Percentiles rank a stretch among this genome's conserved stretches.
These are phyloP conservation scores for Agrochola circellaris DNA, from an alignment of 2,888 invertebrate species.

Conservation along the genomic window DNA sequence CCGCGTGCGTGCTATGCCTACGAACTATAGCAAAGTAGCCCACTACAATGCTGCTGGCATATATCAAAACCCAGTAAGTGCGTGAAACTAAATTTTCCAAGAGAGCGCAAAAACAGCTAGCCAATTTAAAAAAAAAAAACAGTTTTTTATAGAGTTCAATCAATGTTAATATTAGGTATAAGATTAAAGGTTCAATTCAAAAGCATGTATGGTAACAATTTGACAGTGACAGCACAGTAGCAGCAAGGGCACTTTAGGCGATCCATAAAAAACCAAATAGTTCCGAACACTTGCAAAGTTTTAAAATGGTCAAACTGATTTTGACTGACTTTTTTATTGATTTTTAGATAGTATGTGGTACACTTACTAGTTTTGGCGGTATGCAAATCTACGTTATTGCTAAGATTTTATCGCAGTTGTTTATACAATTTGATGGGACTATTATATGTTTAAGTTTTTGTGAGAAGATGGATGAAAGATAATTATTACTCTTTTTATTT, in stretches of 20 bases:
- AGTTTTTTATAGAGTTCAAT: too few relatives aligned
- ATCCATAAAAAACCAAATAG: too few relatives aligned
- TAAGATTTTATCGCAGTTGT: background rate
- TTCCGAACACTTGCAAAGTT: background rate
- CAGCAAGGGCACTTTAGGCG: too few relatives aligned
- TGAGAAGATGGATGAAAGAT: too few relatives aligned
- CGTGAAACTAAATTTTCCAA: background rate
- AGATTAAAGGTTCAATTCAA: too few relatives aligned
- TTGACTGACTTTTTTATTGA: background rate
- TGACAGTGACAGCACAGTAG: too few relatives aligned
- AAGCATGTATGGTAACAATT: too few relatives aligned
- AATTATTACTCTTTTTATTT: too few relatives aligned
- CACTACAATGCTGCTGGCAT: background rate
- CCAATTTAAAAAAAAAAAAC: too few relatives aligned
- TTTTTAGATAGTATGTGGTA: background rate
- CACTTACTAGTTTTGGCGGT: background rate
- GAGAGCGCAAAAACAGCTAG: background rate
- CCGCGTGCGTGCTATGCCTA: conserved; percentile 3
- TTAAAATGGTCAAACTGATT: background rate
- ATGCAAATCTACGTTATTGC: background rate
- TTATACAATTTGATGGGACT: background rate
- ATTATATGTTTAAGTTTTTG: too few relatives aligned
- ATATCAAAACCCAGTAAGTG: background rate
- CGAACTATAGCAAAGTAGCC: background rate
- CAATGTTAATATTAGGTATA: too few relatives aligned